Percentiles rank a stretch among this genome's conserved stretches.
These are phyloP conservation scores for Benitochromis conjunctus DNA, from an alignment of 2,113 vertebrate species.

Conservation along the genomic window DNA sequence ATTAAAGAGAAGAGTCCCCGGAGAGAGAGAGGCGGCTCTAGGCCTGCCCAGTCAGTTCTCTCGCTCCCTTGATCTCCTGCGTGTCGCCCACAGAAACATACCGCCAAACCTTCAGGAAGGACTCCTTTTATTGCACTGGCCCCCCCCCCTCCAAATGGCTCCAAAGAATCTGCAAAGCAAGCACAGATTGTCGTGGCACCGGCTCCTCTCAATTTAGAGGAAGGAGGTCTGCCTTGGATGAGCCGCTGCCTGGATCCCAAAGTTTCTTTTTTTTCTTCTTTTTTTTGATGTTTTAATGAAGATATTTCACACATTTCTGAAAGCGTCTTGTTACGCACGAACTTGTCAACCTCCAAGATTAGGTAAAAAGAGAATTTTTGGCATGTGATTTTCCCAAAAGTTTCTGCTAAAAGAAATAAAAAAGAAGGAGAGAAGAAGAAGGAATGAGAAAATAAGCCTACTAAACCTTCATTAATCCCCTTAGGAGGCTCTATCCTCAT, in stretches of 20 bases:
- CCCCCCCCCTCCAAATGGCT: constrained; percentile 21
- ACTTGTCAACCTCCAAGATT: constrained; percentile 38
- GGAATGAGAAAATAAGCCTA: constrained; percentile 32
- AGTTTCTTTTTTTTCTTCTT: background rate
- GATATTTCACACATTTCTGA: constrained; percentile 31
- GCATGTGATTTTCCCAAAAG: constrained; percentile 39
- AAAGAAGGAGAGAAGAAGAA: background rate
- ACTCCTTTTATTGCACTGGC: constrained; percentile 43
- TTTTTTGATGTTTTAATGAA: constrained; percentile 65
- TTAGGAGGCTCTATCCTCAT: constrained; percentile 7
- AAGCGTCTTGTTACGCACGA: constrained; percentile 32
- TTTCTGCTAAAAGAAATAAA: constrained; percentile 21
- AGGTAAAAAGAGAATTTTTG: constrained; percentile 58
- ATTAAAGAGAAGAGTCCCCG: constrained; percentile 69
- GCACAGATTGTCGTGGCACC: constrained; percentile 48
- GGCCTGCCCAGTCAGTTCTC: constrained; percentile 66
- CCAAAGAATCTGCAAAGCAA: constrained; percentile 65
- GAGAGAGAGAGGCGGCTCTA: constrained; percentile 56
- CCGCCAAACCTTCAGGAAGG: constrained; percentile 59
- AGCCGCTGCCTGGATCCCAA: constrained; percentile 30
- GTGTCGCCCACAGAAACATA: constrained; percentile 66
- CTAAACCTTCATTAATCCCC: constrained; percentile 48
- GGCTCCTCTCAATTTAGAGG: constrained; percentile 43
- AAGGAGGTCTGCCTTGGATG: constrained; percentile 42
- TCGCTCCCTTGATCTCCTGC: constrained; percentile 68